phyloP scores from a whole-genome alignment of 2,888 invertebrate genomes.

The Sarcophaga caerulescens region DNA sequence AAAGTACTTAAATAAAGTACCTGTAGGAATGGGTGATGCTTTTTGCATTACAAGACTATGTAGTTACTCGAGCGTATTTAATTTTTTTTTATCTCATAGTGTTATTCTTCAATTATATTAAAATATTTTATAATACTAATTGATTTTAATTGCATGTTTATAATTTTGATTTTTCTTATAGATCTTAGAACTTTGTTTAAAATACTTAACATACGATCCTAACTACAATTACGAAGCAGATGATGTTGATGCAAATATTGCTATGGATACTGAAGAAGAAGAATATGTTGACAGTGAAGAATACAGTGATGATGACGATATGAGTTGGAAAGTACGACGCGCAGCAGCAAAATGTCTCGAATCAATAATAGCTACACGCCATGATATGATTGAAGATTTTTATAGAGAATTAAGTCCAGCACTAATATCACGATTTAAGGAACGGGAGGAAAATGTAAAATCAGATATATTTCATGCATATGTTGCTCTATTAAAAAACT shows the following conservation, averaged over 20 bases:
- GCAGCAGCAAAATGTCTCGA: conserved; percentile 99
- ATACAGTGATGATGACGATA: conserved; percentile 99
- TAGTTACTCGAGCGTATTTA: too few relatives aligned
- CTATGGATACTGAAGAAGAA: conserved; percentile 88
- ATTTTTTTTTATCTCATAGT: too few relatives aligned
- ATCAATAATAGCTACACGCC: conserved; percentile 95
- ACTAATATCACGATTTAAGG: conserved; percentile 95
- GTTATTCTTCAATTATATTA: too few relatives aligned
- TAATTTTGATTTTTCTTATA: conserved; percentile 75
- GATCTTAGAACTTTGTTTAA: conserved; percentile 93
- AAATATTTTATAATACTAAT: too few relatives aligned
- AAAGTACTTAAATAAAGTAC: too few relatives aligned
- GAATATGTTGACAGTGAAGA: conserved; percentile 94
- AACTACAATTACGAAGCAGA: conserved; percentile 99
- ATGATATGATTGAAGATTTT: conserved; percentile 94
- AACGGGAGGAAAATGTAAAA: conserved; percentile 99
- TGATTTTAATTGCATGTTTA: too few relatives aligned
- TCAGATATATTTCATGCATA: conserved; percentile 99
- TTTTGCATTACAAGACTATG: too few relatives aligned
- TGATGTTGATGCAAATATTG: conserved; percentile 87
- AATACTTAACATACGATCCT: conserved; percentile 97
- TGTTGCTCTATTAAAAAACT: conserved; percentile 94
- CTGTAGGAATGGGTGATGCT: too few relatives aligned
- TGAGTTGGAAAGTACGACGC: conserved; percentile 99
- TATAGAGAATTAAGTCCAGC: conserved; percentile 94